These are phyloP conservation scores for Ophioninae sp. DNA, from an alignment of 2,888 invertebrate genomes.

Conservation along the genomic window DNA sequence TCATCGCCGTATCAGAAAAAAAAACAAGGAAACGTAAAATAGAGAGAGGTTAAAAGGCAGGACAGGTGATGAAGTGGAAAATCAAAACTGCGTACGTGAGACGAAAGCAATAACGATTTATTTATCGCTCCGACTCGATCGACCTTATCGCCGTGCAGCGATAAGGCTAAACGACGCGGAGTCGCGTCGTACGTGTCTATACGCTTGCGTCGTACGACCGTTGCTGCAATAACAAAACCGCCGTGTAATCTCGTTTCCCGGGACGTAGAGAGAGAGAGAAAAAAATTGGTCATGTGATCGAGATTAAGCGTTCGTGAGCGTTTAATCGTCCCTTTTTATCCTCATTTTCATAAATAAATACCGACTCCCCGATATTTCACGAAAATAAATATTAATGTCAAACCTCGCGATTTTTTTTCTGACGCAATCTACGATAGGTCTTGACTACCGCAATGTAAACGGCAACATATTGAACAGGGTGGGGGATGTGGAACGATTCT, in stretches of 20 bases:
- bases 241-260: not conserved
- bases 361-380: not conserved
- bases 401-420: not conserved
- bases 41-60: not conserved
- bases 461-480: not conserved
- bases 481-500: not conserved
- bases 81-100: not conserved
- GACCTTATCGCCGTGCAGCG: not conserved
- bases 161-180: not conserved
- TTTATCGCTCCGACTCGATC: not conserved
- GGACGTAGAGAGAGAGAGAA: not conserved
- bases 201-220: not conserved
- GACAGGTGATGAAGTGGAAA: not conserved
- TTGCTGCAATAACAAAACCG: not conserved
- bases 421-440: not conserved
- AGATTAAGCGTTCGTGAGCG: not conserved
- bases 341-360: not conserved
- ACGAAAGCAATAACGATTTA: not conserved
- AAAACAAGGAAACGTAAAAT: too few species aligned
- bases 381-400: not conserved
- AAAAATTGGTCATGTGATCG: conserved; percentile 7
- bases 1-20: not conserved
- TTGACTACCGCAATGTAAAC: not conserved
- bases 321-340: not conserved
- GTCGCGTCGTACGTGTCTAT: not conserved